phyloP scores from a whole-genome alignment of 2,888 invertebrate genomes.

The Drosophila nr. fundita region DNA sequence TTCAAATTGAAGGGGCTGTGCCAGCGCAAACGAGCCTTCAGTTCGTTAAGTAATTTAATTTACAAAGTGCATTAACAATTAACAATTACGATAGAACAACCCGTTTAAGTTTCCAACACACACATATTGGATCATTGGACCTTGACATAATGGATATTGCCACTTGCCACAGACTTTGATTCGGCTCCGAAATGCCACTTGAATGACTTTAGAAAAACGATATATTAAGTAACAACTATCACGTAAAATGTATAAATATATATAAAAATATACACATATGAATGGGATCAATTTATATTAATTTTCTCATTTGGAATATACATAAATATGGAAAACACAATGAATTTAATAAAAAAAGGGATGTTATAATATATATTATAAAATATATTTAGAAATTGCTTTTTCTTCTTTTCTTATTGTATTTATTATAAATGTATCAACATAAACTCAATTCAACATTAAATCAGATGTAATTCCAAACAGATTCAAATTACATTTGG shows the following conservation, averaged over 20 bases:
- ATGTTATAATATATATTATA: background rate
- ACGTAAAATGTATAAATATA: background rate
- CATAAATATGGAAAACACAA: background rate
- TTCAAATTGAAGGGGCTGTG: conserved; percentile 22
- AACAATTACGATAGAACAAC: conserved; percentile 29
- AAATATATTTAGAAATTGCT: background rate
- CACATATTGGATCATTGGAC: conserved; percentile 56
- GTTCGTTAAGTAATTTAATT: conserved; percentile 58
- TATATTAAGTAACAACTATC: background rate
- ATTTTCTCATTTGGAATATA: background rate
- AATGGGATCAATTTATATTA: background rate
- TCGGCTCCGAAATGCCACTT: conserved; percentile 15
- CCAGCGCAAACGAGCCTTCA: conserved; percentile 43
- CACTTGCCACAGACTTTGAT: conserved; percentile 31
- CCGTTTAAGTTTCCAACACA: conserved; percentile 2
- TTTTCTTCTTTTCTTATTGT: background rate
- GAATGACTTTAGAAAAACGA: conserved; percentile 1
- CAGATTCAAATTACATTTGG: background rate
- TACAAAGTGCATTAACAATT: conserved; percentile 47
- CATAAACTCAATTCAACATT: background rate
- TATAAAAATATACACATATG: no score
- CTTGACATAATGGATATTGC: conserved; percentile 43
- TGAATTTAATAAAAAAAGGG: background rate
- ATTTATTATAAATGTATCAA: background rate
- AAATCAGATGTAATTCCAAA: background rate